A percentile compares a stretch with the other conserved stretches of the same genome.
Conservation (phyloP, 1,140 invertebrate species). For the Apis florea region DNA sequence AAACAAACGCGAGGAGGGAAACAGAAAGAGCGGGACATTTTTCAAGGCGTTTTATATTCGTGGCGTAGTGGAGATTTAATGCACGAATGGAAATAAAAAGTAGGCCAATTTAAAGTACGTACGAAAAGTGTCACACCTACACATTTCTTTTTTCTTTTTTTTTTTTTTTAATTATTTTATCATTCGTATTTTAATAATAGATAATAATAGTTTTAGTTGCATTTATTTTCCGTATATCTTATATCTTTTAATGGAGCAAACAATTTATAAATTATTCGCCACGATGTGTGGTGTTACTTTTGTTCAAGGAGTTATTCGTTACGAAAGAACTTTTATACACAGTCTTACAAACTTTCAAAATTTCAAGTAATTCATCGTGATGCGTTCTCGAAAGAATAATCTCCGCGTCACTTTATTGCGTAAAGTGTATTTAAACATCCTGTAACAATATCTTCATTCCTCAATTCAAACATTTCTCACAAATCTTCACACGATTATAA, state of each 20-base stretch:
- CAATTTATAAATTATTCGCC: neutral
- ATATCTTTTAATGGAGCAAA: neutral
- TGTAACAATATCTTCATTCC: neutral
- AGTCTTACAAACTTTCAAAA: neutral
- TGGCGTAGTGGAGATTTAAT: constrained; percentile 5
- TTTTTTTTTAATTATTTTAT: neutral
- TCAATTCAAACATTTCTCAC: neutral
- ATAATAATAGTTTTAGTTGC: no score
- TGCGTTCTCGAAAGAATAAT: neutral
- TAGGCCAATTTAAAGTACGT: constrained; percentile 20
- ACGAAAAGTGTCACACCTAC: neutral
- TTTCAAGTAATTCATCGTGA: neutral
- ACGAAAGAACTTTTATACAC: neutral
- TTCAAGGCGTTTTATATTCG: neutral
- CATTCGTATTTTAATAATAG: neutral
- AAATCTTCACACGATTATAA: no score
- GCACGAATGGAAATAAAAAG: neutral
- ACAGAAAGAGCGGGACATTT: neutral
- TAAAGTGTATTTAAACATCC: neutral
- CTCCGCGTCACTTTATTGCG: neutral
- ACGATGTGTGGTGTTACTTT: neutral
- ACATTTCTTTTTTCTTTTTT: neutral
- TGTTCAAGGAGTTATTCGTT: neutral
- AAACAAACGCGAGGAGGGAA: neutral
- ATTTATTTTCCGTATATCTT: neutral